Conservation (phyloP, 2,113 vertebrate genomes). For the Neogobius melanostomus region DNA sequence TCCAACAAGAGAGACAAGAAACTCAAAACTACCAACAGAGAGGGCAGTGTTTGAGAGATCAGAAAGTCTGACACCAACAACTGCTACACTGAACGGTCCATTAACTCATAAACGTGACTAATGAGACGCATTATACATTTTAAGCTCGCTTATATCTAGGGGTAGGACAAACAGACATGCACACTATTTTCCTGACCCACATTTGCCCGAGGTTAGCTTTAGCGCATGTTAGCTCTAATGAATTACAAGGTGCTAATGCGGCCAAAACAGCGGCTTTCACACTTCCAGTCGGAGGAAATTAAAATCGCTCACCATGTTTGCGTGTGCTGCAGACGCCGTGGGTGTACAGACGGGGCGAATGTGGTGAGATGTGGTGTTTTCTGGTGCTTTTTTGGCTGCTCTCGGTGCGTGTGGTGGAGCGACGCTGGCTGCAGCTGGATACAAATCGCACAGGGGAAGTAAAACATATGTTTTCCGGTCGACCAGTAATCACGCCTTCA, state of each 20-base stretch:
- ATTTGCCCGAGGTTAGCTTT: constrained; percentile 16
- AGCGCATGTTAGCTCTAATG: constrained; percentile 39
- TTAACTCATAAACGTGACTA: too few species aligned
- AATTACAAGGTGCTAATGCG: constrained; percentile 8
- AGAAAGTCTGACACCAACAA: too few species aligned
- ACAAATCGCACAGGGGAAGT: constrained; percentile 42
- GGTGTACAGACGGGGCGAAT: neutral
- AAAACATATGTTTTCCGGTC: constrained; percentile 34
- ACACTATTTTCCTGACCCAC: neutral
- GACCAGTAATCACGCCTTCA: constrained; percentile 27
- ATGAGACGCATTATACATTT: too few species aligned
- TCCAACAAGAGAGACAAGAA: too few species aligned
- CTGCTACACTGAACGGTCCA: too few species aligned
- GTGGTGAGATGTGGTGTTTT: neutral
- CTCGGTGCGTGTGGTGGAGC: constrained; percentile 1
- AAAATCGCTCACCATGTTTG: constrained; percentile 58
- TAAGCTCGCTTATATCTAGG: too few species aligned
- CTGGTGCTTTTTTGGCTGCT: neutral
- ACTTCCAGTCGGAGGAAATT: neutral
- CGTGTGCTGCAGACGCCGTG: neutral
- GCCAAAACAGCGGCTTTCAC: neutral
- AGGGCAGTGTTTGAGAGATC: neutral
- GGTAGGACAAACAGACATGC: too few species aligned
- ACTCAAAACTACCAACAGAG: neutral
- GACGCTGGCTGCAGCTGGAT: neutral